These are phyloP conservation scores for Acanthosepion lycidas DNA, from an alignment of 2,888 invertebrate species.

Conservation along the genomic window DNA sequence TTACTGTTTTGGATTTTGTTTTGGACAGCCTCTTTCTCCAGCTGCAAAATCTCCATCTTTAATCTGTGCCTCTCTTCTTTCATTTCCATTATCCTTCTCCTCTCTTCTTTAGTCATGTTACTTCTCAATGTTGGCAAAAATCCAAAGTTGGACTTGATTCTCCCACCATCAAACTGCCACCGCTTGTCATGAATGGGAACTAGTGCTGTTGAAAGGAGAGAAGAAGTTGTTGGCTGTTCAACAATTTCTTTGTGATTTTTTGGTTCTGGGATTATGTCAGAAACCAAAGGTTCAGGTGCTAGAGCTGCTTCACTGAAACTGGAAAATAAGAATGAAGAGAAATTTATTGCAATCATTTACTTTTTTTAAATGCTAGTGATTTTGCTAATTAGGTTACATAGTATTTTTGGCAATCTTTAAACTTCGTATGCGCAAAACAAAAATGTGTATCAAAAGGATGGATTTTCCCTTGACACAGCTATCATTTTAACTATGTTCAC, in stretches of 20 bases:
- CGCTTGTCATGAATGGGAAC: constrained; percentile 10
- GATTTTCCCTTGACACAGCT: too few relatives aligned
- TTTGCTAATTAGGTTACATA: neutral
- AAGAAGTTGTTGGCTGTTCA: neutral
- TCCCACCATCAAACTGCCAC: constrained; percentile 44
- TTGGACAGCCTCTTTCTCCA: constrained; percentile 23
- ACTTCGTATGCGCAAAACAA: too few relatives aligned
- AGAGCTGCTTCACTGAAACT: constrained; percentile 37
- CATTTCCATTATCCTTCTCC: constrained; percentile 41
- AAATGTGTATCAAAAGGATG: too few relatives aligned
- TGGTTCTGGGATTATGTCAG: neutral
- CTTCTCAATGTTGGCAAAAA: neutral
- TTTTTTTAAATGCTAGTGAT: neutral
- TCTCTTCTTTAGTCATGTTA: constrained; percentile 24
- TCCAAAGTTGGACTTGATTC: constrained; percentile 15
- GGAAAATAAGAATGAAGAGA: neutral
- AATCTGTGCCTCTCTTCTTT: constrained; percentile 39
- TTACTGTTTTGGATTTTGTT: constrained; percentile 9
- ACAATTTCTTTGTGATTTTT: neutral
- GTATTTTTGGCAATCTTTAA: neutral
- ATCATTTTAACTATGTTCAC: too few relatives aligned
- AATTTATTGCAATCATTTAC: neutral
- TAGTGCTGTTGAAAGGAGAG: neutral
- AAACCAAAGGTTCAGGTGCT: neutral
- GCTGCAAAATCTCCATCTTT: constrained; percentile 15